Conservation (phyloP, 2,888 invertebrate species). For the Keiferia lycopersicella region DNA sequence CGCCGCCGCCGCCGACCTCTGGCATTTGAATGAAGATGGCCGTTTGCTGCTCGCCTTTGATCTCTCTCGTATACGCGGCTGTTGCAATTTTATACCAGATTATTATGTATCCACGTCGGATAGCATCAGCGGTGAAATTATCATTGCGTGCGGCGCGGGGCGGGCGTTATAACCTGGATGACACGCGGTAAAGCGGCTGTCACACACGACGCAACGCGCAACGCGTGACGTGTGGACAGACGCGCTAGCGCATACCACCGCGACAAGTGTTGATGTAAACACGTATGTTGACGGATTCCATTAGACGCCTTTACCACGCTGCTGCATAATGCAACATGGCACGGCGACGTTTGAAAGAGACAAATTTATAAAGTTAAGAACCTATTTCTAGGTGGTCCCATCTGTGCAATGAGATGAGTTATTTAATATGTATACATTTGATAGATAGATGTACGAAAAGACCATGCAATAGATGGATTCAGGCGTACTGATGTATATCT, state of each 20-base stretch:
- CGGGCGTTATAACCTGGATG: constrained; percentile 47
- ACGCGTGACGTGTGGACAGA: not conserved
- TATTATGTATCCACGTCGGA: constrained; percentile 55
- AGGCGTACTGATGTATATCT: constrained; percentile 14
- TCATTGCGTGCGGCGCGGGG: constrained; percentile 45
- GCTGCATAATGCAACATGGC: constrained; percentile 5
- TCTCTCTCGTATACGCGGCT: constrained; percentile 59
- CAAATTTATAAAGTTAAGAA: constrained; percentile 5
- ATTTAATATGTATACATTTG: too few relatives aligned
- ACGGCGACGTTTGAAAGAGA: constrained; percentile 4
- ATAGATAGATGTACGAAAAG: not conserved
- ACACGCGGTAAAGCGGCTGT: constrained; percentile 50
- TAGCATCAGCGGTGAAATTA: constrained; percentile 62
- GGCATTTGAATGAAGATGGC: constrained; percentile 70
- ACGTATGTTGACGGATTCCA: constrained; percentile 36
- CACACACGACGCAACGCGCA: constrained; percentile 4
- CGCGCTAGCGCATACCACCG: constrained; percentile 32
- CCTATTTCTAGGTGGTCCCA: not conserved
- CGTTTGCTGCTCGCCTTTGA: constrained; percentile 66
- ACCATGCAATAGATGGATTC: constrained; percentile 8
- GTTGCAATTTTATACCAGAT: constrained; percentile 69
- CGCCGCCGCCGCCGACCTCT: constrained; percentile 52
- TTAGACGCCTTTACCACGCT: constrained; percentile 7
- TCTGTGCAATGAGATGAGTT: not conserved
- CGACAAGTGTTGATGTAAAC: constrained; percentile 29